Conservation (phyloP, 53 echinoderm and acorn worm genomes). For the Holothuria scabra region DNA sequence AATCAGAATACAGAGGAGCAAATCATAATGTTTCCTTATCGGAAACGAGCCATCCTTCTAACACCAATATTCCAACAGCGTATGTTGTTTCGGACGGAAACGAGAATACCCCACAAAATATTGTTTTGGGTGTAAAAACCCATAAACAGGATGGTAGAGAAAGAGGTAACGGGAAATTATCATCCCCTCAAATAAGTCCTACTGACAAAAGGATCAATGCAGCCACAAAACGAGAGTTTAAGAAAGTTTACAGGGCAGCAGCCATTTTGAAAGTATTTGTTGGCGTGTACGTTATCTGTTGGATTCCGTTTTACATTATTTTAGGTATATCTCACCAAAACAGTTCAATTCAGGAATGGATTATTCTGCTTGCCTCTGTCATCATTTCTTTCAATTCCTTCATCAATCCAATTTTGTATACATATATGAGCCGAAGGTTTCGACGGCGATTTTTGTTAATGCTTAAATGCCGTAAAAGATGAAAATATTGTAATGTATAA, state of each 20-base stretch:
- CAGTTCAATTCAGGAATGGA: neutral
- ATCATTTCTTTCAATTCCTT: neutral
- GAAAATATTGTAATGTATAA: neutral
- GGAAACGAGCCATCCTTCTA: neutral
- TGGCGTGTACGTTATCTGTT: neutral
- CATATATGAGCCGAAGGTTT: neutral
- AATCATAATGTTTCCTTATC: neutral
- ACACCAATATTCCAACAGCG: neutral
- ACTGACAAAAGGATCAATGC: neutral
- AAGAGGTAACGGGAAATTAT: neutral
- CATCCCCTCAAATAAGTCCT: neutral
- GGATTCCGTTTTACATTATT: constrained; percentile 24
- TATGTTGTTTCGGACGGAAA: no score
- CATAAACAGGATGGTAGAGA: neutral
- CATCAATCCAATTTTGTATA: constrained; percentile 10
- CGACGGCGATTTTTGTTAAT: neutral
- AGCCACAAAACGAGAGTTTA: neutral
- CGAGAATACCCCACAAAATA: no score
- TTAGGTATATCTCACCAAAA: neutral
- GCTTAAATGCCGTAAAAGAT: constrained; percentile 1
- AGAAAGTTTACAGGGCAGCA: no score
- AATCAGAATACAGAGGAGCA: neutral
- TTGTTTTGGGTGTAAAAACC: no score
- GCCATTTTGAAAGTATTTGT: no score
- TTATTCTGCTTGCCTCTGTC: neutral